Base-by-base conservation (phyloP, 2,888 invertebrate species). In the Polydrusus cervinus region DNA sequence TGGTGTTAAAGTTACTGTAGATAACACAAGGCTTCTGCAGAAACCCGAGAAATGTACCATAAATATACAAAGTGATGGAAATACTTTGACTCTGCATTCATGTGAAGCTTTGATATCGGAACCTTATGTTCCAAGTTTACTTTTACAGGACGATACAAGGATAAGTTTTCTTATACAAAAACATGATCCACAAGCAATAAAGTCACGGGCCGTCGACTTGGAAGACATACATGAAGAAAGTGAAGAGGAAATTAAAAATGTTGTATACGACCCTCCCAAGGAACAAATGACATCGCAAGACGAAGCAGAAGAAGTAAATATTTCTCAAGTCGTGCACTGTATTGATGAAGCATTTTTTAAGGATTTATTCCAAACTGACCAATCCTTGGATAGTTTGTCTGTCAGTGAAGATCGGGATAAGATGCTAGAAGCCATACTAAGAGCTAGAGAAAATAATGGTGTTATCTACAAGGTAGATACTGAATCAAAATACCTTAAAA, bases 1-100 rank as follows among this genome's bases (percentile, higher is more conserved):
- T 69, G 78, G 77, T 18, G 81, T 84, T 18, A 81, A 80, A 74
- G 65, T 84, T 25, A 75, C 71, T 10, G 79, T 84, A 0, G 84
- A 84, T 53, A 83, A 81, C 38, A 78, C 81, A 13, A 76, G 79
- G 67, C 76, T 83, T 13, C 43, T 81, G 9, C 77, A 80, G 16
- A 79, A 80, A n/a, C 67, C 78, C 10, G 71, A 71, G 49, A 81
- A 81, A 72, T 82, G 83, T 75, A 79, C 76, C 9, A 78, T 83
- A 0, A 80, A 74, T 57, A 30, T 84, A 11, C 43, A 40, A 13
- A 78, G 78, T 60, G 77, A 79, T 38, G 76, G 74, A 45, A 79
- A 80, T 67, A 72, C 14, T 38, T 69, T 84, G 3, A 70, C 78
- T n/a, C 25, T 82, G 20, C 81, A 83, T 70, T 80, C 81, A 0